Percentiles rank a stretch among this genome's conserved stretches.
These are phyloP conservation scores for Sebastes fasciatus DNA, from an alignment of 2,113 vertebrate genomes.

Conservation along the genomic window DNA sequence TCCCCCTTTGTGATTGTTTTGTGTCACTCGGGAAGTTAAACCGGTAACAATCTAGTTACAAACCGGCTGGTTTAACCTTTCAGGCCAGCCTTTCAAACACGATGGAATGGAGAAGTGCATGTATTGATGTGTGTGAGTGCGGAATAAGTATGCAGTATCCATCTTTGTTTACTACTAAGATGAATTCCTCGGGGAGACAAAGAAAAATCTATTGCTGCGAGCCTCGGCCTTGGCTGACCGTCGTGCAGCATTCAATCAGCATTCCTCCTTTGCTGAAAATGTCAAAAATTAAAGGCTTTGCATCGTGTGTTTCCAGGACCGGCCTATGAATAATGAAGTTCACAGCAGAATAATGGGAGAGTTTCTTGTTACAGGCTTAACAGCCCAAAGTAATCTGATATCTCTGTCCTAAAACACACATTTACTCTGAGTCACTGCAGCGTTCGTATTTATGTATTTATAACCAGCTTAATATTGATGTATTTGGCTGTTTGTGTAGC, in stretches of 20 bases:
- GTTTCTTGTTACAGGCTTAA: not conserved
- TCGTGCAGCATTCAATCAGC: constrained; percentile 20
- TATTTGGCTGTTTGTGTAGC: constrained; percentile 8
- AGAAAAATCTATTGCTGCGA: constrained; percentile 19
- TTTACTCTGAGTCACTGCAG: not conserved
- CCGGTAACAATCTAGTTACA: constrained; percentile 10
- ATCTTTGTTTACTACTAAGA: constrained; percentile 24
- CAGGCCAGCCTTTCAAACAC: not conserved
- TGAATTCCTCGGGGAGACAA: constrained; percentile 24
- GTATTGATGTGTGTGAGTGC: constrained; percentile 5
- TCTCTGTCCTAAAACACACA: not conserved
- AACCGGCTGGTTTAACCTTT: not conserved
- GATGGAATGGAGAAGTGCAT: not conserved
- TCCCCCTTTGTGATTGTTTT: not conserved
- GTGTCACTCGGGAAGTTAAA: not conserved
- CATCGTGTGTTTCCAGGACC: constrained; percentile 33
- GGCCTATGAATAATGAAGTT: constrained; percentile 32
- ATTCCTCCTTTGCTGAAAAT: not conserved
- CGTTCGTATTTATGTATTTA: constrained; percentile 17
- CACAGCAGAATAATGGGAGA: constrained; percentile 10
- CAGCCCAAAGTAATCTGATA: not conserved
- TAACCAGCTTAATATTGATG: constrained; percentile 11
- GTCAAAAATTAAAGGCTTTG: constrained; percentile 23
- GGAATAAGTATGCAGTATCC: not conserved
- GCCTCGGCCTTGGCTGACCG: not conserved